These are phyloP conservation scores for Anabas testudineus DNA, from an alignment of 2,797 vertebrate genomes.

Conservation along the genomic window DNA sequence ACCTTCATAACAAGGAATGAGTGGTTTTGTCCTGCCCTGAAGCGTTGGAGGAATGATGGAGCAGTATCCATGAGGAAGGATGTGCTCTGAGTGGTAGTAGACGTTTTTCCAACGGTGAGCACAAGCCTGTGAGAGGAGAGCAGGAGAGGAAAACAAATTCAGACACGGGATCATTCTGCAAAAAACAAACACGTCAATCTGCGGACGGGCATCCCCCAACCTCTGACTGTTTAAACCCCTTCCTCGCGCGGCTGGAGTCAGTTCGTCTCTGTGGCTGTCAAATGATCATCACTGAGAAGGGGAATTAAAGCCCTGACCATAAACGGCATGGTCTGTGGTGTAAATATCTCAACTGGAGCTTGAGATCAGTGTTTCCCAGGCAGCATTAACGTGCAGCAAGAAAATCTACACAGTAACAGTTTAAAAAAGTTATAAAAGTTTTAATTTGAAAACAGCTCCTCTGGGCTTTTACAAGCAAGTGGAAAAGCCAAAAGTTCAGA, in stretches of 20 bases:
- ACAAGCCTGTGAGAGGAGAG: slow-evolving; percentile 88
- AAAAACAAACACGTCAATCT: slow-evolving; percentile 51
- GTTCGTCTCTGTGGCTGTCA: slow-evolving; percentile 71
- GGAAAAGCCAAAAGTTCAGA: slow-evolving; percentile 41
- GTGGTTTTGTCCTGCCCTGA: slow-evolving; percentile 86
- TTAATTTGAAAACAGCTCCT: slow-evolving; percentile 49
- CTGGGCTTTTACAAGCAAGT: slow-evolving; percentile 10
- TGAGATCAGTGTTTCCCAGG: slow-evolving; percentile 43
- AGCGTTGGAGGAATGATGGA: slow-evolving; percentile 92
- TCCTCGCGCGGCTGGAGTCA: slow-evolving; percentile 67
- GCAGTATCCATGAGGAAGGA: slow-evolving; percentile 97
- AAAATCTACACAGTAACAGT: slow-evolving; percentile 40
- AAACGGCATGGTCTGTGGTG: slow-evolving; percentile 75
- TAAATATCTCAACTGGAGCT: slow-evolving; percentile 62
- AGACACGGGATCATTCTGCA: slow-evolving; percentile 30
- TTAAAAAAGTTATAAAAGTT: slow-evolving; percentile 35
- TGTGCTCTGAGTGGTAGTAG: slow-evolving; percentile 92
- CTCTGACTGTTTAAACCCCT: slow-evolving; percentile 38
- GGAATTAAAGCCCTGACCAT: slow-evolving; percentile 66
- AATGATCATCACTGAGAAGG: slow-evolving; percentile 66
- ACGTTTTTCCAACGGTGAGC: slow-evolving; percentile 99
- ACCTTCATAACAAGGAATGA: slow-evolving; percentile 99
- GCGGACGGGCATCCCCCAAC: slow-evolving; percentile 21
- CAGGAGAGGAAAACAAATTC: slow-evolving; percentile 21
- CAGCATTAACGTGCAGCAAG: slow-evolving; percentile 27